phyloP scores from a whole-genome alignment of 2,888 invertebrate species.

The Yponomeuta cagnagella region DNA sequence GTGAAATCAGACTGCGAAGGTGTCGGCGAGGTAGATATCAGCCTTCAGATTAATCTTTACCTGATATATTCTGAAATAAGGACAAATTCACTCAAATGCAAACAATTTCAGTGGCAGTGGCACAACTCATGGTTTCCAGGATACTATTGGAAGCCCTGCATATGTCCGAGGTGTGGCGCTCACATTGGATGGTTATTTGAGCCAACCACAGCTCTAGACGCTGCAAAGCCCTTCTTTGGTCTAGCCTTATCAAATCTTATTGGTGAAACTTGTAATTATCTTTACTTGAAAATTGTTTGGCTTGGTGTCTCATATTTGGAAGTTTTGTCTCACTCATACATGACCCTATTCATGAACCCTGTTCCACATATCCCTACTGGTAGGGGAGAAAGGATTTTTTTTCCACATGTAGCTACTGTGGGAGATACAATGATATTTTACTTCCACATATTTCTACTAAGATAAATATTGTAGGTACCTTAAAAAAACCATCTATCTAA shows the following conservation, averaged over 20 bases:
- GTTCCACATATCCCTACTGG: no score
- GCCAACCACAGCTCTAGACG: slow-evolving; percentile 34
- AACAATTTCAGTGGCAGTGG: slow-evolving; percentile 64
- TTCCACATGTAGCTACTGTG: no score
- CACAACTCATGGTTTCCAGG: slow-evolving; percentile 76
- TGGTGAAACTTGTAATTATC: slow-evolving; percentile 54
- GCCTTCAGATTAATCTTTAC: no score
- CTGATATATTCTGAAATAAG: no score
- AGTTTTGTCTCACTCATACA: slow-evolving; percentile 15
- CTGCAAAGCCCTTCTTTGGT: slow-evolving; percentile 38
- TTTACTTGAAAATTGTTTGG: slow-evolving; percentile 21
- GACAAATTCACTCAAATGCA: neutral
- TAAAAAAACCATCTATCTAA: no score
- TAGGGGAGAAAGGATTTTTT: no score
- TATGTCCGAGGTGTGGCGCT: slow-evolving; percentile 73
- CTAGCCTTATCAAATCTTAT: slow-evolving; percentile 43
- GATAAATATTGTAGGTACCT: no score
- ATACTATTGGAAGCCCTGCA: slow-evolving; percentile 73
- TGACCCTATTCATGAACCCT: neutral
- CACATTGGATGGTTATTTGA: slow-evolving; percentile 76
- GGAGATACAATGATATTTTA: no score
- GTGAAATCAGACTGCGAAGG: slow-evolving; percentile 38
- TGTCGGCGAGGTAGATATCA: slow-evolving; percentile 44
- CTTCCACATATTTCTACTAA: no score
- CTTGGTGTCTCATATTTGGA: slow-evolving; percentile 21